Evolutionary conservation across 1,140 invertebrate genomes (phyloP).

Genomic region (Melanaphis sacchari): DNA sequence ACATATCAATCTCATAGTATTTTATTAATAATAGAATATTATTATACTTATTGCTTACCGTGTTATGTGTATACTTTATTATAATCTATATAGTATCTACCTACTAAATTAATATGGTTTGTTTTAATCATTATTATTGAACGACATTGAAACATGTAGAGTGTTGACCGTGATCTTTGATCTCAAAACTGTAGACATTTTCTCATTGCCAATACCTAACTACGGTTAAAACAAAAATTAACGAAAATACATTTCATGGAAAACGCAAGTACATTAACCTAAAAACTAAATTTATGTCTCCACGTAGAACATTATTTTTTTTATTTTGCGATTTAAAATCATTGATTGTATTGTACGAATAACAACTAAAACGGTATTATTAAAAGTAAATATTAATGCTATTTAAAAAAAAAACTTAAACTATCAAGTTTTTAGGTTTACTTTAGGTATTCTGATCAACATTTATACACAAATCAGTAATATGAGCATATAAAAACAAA

Average conservation of each 20-base stretch:
- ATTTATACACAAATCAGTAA: background rate
- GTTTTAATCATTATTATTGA: background rate
- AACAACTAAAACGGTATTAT: background rate
- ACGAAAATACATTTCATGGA: background rate
- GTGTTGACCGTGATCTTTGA: slow-evolving; percentile 26
- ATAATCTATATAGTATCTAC: background rate
- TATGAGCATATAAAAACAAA: background rate
- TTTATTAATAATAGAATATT: background rate
- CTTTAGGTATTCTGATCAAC: background rate
- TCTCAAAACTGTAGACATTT: background rate
- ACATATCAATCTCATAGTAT: no score
- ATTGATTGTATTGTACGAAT: background rate
- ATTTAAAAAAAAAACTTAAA: background rate
- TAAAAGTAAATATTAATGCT: background rate
- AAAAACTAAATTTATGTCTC: background rate
- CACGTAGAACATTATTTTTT: background rate
- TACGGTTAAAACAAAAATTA: background rate
- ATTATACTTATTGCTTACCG: background rate
- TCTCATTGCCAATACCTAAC: slow-evolving; percentile 17
- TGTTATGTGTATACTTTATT: background rate
- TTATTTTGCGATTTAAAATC: background rate
- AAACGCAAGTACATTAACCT: background rate
- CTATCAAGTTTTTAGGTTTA: background rate
- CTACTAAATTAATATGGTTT: background rate
- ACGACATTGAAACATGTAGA: slow-evolving; percentile 19